Evolutionary conservation across 2,888 invertebrate genomes (phyloP), one percentile per base, ranked within the genome.

Genomic region (Chloroclystis v-ata): DNA sequence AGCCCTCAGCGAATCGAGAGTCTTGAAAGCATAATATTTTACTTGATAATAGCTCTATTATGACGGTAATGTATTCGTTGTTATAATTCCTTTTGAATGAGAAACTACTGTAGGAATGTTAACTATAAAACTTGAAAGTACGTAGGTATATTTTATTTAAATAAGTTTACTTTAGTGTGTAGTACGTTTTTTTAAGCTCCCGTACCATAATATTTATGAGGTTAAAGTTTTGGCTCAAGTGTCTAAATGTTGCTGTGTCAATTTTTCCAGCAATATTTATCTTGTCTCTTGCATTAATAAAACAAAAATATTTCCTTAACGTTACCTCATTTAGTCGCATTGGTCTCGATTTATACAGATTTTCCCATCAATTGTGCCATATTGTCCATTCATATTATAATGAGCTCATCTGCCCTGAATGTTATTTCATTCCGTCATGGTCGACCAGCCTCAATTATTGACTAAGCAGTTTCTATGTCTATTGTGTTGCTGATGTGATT

Each of bases 371-470:
- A 56, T 52, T 54, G 57, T 54, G 47, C 44, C 41, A 54, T 56
- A 56, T 51, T 41, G 37, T 44, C 56, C 53, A 59, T 58, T 57
- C 58, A 55, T 47, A 63, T 62, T 59, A 55, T 62, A 65, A 60
- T 50, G 54, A 57, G 49, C 29, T 55, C 50, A 52, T 50, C 49
- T 39, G 42, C 43, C 47, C 38, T 56, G 52, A 43, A 47, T 54
- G 47, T 43, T 49, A 42, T 54, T 56, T 48, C 46, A 56, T 56
- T 56, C 43, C 52, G 58, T 55, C 57, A 50, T 57, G 58, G 52
- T 50, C 47, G 28, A 25, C 41, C 42, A 47, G 52, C 44, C 37
- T 44, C 47, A 41, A 47, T 60, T 57, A 59, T 59, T 57, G 56
- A 53, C 50, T 43, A 43, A 47, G 47, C 48, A 20, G 5, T 51